Evolutionary conservation across 2,113 vertebrate genomes (phyloP).

Genomic region (Trogon surrucura): DNA sequence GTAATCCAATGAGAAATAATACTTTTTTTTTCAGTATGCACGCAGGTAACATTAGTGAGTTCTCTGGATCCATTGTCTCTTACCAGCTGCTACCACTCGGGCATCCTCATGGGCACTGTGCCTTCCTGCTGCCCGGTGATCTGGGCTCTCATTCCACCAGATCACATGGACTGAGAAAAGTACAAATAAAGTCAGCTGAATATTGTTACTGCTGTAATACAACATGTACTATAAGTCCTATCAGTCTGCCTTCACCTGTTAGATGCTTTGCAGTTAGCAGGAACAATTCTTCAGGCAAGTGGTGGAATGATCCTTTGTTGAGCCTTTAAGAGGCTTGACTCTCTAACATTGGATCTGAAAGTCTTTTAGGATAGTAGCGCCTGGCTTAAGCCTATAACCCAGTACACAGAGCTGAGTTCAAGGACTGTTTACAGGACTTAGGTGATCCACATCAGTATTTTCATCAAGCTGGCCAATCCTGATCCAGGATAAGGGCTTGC

Average conservation of each 20-base stretch:
- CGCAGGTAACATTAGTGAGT: background rate
- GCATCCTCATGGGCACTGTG: slow-evolving; percentile 85
- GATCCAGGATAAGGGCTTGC: background rate
- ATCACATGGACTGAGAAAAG: slow-evolving; percentile 83
- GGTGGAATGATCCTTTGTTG: background rate
- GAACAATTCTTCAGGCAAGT: background rate
- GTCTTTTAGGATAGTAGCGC: background rate
- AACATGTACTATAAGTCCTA: background rate
- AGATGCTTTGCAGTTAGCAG: background rate
- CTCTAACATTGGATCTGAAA: background rate
- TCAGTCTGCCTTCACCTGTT: background rate
- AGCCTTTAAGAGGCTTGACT: background rate
- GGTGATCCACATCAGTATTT: background rate
- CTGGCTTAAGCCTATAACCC: background rate
- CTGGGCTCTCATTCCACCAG: slow-evolving; percentile 87
- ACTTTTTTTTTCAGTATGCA: background rate
- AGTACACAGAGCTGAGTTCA: background rate
- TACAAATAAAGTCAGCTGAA: background rate
- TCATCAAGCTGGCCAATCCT: background rate
- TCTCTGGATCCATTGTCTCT: slow-evolving; percentile 21
- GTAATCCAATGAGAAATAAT: background rate
- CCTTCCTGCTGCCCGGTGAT: slow-evolving; percentile 82
- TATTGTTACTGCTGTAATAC: background rate
- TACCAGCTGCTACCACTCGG: slow-evolving; percentile 90
- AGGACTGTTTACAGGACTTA: background rate